Conservation (phyloP, 2,113 vertebrate genomes). For the Misgurnus mizolepis region DNA sequence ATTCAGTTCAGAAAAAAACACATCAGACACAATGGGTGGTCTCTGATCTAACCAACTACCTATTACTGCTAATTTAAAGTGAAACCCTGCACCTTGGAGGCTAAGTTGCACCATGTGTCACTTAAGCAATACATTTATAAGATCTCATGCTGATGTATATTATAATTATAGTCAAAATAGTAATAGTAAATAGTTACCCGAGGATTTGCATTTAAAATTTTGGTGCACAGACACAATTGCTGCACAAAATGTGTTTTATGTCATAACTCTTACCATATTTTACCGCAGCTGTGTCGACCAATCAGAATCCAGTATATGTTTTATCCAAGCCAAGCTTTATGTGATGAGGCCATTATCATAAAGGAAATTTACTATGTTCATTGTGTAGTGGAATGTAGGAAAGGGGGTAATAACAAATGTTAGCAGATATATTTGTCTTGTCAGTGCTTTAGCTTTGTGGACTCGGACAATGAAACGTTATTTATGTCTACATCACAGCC, state of each 20-base stretch:
- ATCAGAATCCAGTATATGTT: background rate
- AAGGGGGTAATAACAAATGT: background rate
- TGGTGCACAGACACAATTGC: no score
- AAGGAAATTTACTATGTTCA: background rate
- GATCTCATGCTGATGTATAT: no score
- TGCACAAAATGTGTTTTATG: no score
- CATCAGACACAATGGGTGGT: conserved; percentile 23
- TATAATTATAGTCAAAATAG: no score
- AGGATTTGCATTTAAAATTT: no score
- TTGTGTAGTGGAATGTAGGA: background rate
- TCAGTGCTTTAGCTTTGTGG: background rate
- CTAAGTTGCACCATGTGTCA: background rate
- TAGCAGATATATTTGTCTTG: background rate
- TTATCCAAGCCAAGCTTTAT: background rate
- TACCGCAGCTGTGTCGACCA: no score
- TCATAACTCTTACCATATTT: no score
- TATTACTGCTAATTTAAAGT: background rate
- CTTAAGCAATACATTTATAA: no score
- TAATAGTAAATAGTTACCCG: no score
- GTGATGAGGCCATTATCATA: background rate
- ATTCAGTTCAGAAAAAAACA: conserved; percentile 1
- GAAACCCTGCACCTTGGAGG: background rate
- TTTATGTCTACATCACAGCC: conserved; percentile 22
- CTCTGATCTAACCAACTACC: conserved; percentile 3
- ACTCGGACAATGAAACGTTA: background rate